Conservation (phyloP, 1,140 invertebrate species). For the Hormaphis cornu region DNA sequence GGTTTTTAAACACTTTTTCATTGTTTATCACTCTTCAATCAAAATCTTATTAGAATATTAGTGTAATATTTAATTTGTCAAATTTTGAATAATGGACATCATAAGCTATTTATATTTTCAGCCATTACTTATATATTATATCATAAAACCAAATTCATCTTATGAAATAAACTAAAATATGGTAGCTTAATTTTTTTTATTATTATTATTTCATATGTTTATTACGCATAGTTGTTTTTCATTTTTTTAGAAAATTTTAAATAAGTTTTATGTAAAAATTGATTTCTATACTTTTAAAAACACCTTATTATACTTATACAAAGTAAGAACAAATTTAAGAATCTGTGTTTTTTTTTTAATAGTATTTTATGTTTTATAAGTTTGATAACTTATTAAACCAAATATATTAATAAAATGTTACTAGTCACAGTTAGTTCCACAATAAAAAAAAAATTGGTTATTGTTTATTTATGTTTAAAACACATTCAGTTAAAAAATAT, state of each 20-base stretch:
- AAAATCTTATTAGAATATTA: background rate
- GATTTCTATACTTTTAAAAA: background rate
- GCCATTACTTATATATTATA: too few species aligned
- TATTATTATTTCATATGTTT: slow-evolving; percentile 9
- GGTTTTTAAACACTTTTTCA: too few species aligned
- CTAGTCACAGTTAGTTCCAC: too few species aligned
- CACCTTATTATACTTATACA: background rate
- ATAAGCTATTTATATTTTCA: too few species aligned
- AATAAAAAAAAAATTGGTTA: too few species aligned
- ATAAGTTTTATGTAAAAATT: slow-evolving; percentile 3
- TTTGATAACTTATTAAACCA: too few species aligned
- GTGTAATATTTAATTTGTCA: background rate
- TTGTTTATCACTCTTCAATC: too few species aligned
- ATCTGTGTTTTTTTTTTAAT: background rate
- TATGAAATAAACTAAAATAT: background rate
- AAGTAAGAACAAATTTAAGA: background rate
- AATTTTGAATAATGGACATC: background rate
- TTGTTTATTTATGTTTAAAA: slow-evolving; percentile 2
- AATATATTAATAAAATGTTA: too few species aligned
- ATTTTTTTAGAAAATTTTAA: background rate
- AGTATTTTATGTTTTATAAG: background rate
- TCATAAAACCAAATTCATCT: background rate
- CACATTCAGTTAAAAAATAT: background rate
- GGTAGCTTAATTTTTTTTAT: background rate
- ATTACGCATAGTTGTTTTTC: background rate